Evolutionary conservation across 2,888 invertebrate species (phyloP).

Genomic region (Dolichomitus sp.): DNA sequence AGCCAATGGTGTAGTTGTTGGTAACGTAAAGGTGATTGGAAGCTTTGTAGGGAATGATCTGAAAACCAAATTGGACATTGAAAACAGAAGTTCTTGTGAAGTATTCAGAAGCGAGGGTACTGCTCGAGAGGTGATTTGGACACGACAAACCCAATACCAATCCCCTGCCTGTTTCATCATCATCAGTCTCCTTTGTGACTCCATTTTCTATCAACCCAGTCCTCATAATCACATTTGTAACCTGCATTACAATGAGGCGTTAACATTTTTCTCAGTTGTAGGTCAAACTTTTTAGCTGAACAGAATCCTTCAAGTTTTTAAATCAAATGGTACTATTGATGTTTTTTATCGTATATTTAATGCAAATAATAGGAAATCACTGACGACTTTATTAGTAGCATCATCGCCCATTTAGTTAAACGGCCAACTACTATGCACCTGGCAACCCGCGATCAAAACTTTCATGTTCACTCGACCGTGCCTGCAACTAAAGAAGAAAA

Average conservation of each 20-base stretch:
- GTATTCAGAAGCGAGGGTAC: not conserved
- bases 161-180: not conserved
- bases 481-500: conserved; percentile 22
- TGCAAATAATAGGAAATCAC: not conserved
- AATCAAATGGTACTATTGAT: not conserved
- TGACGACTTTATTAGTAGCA: not conserved
- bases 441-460: conserved; percentile 42
- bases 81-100: conserved; percentile 1
- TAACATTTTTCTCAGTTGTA: not conserved
- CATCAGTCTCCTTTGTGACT: not conserved
- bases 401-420: not conserved
- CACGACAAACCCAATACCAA: not conserved
- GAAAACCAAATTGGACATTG: conserved; percentile 23
- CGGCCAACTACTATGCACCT: not conserved
- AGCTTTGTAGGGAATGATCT: not conserved
- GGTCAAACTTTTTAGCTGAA: not conserved
- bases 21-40: conserved; percentile 23
- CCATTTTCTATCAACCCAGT: not conserved
- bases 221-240: not conserved
- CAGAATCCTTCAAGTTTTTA: not conserved
- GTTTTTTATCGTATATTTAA: not conserved
- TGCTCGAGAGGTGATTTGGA: not conserved
- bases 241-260: not conserved
- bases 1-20: not conserved
- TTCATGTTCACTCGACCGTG: conserved; percentile 46